phyloP scores from a whole-genome alignment of 1,140 invertebrate species.

The Paraescarpia echinospica region DNA sequence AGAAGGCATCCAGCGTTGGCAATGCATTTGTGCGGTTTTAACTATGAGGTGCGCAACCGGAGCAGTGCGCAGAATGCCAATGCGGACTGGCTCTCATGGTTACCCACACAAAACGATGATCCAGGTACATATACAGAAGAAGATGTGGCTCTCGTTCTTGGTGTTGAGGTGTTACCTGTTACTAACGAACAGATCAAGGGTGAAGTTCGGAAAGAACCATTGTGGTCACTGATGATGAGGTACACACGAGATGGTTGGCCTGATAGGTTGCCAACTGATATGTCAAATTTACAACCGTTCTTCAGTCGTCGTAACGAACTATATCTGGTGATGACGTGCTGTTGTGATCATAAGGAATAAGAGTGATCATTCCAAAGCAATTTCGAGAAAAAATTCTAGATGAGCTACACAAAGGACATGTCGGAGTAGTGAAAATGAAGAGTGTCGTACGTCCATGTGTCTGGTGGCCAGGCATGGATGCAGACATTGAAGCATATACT shows the following conservation, averaged over 20 bases:
- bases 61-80: not conserved
- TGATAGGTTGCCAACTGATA: not conserved
- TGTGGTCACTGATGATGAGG: not conserved
- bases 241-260: not conserved
- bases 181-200: not conserved
- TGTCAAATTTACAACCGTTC: not conserved
- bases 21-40: too few relatives aligned
- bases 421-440: not conserved
- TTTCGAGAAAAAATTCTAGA: not conserved
- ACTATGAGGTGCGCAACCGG: not conserved
- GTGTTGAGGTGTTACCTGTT: not conserved
- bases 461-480: constrained; percentile 34
- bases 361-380: not conserved
- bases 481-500: constrained; percentile 53
- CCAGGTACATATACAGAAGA: not conserved
- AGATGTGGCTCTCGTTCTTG: not conserved
- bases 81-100: not conserved
- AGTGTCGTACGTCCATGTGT: not conserved
- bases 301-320: not conserved
- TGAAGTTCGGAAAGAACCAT: not conserved
- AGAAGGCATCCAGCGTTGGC: not conserved
- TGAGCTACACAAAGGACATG: not conserved
- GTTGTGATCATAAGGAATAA: not conserved
- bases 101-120: not conserved
- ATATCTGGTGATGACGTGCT: not conserved